A percentile compares a stretch with the other conserved stretches of the same genome.
Evolutionary conservation across 2,888 invertebrate species (phyloP).

Genomic region (Tipula unca): DNA sequence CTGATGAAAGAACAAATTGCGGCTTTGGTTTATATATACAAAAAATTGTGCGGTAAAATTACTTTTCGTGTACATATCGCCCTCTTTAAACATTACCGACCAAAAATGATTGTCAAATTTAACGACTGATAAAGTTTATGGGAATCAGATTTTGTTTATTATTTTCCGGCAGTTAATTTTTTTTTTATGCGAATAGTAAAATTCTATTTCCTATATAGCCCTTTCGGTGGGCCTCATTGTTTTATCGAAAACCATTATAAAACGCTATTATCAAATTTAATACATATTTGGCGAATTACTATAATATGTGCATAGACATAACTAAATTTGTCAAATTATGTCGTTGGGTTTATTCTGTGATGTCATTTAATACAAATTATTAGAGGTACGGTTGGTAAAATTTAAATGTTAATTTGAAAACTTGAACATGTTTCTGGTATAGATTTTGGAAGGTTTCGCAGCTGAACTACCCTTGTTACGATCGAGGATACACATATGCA

Average conservation of each 20-base stretch:
- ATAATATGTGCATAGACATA: too few relatives aligned
- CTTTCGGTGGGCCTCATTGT: neutral
- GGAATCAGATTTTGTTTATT: neutral
- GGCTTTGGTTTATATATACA: neutral
- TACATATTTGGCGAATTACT: too few relatives aligned
- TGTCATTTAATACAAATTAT: too few relatives aligned
- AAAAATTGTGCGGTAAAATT: neutral
- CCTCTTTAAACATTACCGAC: neutral
- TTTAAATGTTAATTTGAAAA: too few relatives aligned
- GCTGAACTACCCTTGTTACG: too few relatives aligned
- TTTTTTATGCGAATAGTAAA: neutral
- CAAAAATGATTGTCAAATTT: neutral
- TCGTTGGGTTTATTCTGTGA: too few relatives aligned
- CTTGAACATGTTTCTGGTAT: too few relatives aligned
- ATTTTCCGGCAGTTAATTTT: neutral
- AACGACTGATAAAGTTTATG: neutral
- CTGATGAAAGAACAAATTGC: neutral
- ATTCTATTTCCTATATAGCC: too few relatives aligned
- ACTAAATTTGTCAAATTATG: too few relatives aligned
- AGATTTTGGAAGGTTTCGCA: too few relatives aligned
- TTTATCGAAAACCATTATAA: neutral
- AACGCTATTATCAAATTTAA: neutral
- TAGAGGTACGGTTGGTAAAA: too few relatives aligned
- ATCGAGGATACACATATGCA: too few relatives aligned
- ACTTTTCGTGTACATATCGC: neutral